These are phyloP conservation scores for Epistrophe grossulariae DNA, from an alignment of 2,888 invertebrate genomes.

Conservation along the genomic window DNA sequence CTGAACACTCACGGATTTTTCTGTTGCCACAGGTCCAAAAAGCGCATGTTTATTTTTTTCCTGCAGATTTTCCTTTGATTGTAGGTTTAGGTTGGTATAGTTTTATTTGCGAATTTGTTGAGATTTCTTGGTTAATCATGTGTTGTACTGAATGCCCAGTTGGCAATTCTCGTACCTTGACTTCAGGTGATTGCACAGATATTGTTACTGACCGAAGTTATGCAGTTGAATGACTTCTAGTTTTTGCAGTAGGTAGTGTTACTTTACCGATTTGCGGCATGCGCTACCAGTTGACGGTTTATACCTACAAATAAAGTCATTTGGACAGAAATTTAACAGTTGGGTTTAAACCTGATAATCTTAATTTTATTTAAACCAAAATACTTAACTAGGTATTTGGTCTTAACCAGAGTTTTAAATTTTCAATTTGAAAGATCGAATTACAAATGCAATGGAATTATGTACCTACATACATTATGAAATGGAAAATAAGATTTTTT, in stretches of 20 bases:
- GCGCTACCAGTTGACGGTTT: neutral
- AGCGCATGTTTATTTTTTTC: slow-evolving; percentile 53
- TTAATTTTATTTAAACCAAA: too few species aligned
- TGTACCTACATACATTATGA: too few species aligned
- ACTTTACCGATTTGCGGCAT: neutral
- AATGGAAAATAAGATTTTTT: too few species aligned
- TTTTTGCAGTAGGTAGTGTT: neutral
- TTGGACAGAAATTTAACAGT: neutral
- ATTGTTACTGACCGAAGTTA: neutral
- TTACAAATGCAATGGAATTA: too few species aligned
- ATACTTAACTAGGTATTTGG: too few species aligned
- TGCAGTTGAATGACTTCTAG: slow-evolving; percentile 2
- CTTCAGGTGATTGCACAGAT: neutral
- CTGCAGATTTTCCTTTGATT: neutral
- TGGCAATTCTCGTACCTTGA: neutral
- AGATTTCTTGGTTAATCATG: neutral
- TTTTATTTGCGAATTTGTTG: neutral
- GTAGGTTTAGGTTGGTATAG: neutral
- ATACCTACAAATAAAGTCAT: neutral
- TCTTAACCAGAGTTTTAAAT: too few species aligned
- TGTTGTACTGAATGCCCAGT: slow-evolving; percentile 1
- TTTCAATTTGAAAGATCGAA: too few species aligned
- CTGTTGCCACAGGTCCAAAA: slow-evolving; percentile 46
- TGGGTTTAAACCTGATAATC: too few species aligned
- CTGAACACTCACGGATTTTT: slow-evolving; percentile 40